phyloP scores from a whole-genome alignment of 2,113 vertebrate genomes.

The Cranoglanis bouderius region DNA sequence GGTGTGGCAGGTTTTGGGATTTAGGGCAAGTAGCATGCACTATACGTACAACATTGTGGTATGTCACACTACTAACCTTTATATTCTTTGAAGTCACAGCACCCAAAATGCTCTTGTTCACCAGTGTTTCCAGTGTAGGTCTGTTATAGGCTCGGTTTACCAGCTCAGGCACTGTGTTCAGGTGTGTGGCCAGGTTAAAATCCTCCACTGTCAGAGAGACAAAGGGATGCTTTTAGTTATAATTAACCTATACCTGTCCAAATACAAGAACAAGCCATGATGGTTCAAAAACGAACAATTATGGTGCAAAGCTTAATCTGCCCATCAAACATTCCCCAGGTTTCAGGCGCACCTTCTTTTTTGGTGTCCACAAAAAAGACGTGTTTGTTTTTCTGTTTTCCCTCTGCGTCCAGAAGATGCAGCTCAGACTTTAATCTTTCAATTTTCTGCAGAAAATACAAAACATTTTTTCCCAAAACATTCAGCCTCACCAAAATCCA shows the following conservation, averaged over 20 bases:
- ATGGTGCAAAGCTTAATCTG: background rate
- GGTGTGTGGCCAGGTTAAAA: conserved; percentile 84
- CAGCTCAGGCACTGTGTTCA: conserved; percentile 85
- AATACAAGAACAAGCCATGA: background rate
- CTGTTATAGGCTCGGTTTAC: conserved; percentile 87
- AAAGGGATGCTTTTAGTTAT: background rate
- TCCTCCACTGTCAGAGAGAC: conserved; percentile 72
- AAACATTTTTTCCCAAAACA: background rate
- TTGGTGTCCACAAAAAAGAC: conserved; percentile 87
- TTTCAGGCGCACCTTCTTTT: conserved; percentile 77
- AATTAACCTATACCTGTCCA: background rate
- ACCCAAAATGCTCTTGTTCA: conserved; percentile 81
- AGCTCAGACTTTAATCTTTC: conserved; percentile 92
- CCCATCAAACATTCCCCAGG: background rate
- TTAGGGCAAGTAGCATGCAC: background rate
- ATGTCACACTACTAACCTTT: conserved; percentile 66
- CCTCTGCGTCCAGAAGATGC: conserved; percentile 87
- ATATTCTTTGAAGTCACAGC: conserved; percentile 61
- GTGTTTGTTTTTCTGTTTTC: conserved; percentile 81
- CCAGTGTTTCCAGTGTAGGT: conserved; percentile 82
- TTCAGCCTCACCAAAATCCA: background rate
- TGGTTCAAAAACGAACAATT: background rate
- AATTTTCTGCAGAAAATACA: conserved; percentile 83
- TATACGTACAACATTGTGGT: background rate
- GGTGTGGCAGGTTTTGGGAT: background rate